A percentile compares a stretch with the other conserved stretches of the same genome.
Evolutionary conservation across 23 tunicate species (phyloP).

Genomic region (Ciona savignyi): DNA sequence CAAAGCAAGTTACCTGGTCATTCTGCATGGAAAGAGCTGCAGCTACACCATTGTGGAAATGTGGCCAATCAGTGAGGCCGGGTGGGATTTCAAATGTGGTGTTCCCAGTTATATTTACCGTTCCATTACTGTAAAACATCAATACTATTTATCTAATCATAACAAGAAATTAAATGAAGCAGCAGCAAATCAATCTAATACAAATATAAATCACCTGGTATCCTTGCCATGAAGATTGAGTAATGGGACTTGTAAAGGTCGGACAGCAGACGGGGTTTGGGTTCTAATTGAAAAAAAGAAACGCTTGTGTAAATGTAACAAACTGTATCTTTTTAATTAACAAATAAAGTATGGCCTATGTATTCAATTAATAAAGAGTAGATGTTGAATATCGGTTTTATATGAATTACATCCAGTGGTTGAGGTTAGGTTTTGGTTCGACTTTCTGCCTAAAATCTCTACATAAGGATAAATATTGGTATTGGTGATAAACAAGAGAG

Average conservation of each 20-base stretch:
- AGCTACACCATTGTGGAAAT: conserved; percentile 80
- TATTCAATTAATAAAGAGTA: too few relatives aligned
- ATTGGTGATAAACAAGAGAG: too few relatives aligned
- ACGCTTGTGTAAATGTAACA: too few relatives aligned
- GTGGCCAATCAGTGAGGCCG: conserved; percentile 58
- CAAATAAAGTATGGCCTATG: too few relatives aligned
- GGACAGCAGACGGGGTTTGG: conserved; percentile 28
- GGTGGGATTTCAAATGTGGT: conserved; percentile 56
- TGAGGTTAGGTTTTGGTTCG: too few relatives aligned
- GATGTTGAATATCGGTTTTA: too few relatives aligned
- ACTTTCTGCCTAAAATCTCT: too few relatives aligned
- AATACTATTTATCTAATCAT: neutral
- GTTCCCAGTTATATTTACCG: conserved; percentile 20
- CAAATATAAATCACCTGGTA: conserved; percentile 30
- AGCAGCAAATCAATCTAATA: neutral
- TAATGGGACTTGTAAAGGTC: conserved; percentile 24
- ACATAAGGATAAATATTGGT: too few relatives aligned
- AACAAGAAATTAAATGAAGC: neutral
- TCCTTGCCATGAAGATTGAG: conserved; percentile 65
- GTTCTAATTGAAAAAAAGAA: conserved; percentile 22
- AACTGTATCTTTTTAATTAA: too few relatives aligned
- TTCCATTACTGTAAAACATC: conserved; percentile 42
- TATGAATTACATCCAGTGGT: too few relatives aligned
- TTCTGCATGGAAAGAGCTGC: conserved; percentile 49
- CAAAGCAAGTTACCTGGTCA: conserved; percentile 20